These are phyloP conservation scores for Anorthoa munda DNA, from an alignment of 2,888 invertebrate genomes.

Conservation along the genomic window DNA sequence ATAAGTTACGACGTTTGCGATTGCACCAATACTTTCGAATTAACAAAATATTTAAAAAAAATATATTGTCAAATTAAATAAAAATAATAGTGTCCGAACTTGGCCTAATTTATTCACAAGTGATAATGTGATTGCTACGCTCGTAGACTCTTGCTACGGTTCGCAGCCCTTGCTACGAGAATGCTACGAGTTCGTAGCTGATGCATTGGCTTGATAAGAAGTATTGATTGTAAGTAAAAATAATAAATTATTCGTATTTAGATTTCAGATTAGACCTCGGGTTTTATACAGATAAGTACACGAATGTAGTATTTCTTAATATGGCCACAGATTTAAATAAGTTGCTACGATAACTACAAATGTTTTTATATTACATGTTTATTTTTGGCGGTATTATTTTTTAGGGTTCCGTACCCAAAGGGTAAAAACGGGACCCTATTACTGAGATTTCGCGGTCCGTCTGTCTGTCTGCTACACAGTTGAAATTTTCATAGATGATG, in stretches of 20 bases:
- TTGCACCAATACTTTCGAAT: slow-evolving; percentile 43
- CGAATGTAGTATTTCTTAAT: not conserved
- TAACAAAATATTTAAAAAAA: slow-evolving; percentile 25
- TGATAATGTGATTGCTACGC: slow-evolving; percentile 48
- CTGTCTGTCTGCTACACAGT: too few relatives aligned
- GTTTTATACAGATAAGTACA: not conserved
- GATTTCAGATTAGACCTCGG: not conserved
- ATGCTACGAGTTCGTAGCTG: slow-evolving; percentile 54
- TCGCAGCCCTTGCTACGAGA: slow-evolving; percentile 56
- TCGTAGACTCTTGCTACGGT: slow-evolving; percentile 53
- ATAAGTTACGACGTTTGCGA: slow-evolving; percentile 72
- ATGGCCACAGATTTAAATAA: not conserved
- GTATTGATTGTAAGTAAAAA: slow-evolving; percentile 61
- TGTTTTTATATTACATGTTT: not conserved
- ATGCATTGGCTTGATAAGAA: slow-evolving; percentile 51
- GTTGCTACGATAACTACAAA: not conserved
- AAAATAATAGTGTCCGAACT: slow-evolving; percentile 26
- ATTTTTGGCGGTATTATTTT: slow-evolving; percentile 1
- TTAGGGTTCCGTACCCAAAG: too few relatives aligned
- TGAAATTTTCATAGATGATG: too few relatives aligned
- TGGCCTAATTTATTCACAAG: slow-evolving; percentile 27
- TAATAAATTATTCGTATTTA: slow-evolving; percentile 15
- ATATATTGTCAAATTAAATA: not conserved
- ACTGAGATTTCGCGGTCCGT: too few relatives aligned
- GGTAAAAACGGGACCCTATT: too few relatives aligned